These are phyloP conservation scores for Lophotriccus pileatus DNA, from an alignment of 2,797 vertebrate genomes.

Conservation along the genomic window DNA sequence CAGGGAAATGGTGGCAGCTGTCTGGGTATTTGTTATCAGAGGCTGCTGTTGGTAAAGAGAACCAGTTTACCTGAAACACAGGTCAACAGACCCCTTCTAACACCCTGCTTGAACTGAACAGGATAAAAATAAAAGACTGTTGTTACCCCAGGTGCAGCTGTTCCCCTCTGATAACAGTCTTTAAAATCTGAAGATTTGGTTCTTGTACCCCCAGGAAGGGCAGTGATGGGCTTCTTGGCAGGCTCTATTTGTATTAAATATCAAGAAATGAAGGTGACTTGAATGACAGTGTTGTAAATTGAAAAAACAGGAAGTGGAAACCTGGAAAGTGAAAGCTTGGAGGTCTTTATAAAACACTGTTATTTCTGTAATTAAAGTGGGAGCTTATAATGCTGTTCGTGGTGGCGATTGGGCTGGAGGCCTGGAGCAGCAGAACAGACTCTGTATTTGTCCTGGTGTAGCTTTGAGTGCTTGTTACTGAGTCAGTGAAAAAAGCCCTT, in stretches of 20 bases:
- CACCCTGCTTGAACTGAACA: not conserved
- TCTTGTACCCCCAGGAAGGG: not conserved
- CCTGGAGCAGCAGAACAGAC: not conserved
- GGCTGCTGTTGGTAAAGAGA: not conserved
- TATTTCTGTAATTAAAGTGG: not conserved
- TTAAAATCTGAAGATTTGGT: not conserved
- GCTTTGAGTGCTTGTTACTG: accelerated
- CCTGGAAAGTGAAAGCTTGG: not conserved
- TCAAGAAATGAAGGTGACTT: not conserved
- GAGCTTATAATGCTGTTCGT: not conserved
- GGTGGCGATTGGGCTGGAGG: not conserved
- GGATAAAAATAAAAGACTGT: not conserved
- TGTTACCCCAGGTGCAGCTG: not conserved
- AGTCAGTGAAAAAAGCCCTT: not conserved
- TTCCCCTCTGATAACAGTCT: not conserved
- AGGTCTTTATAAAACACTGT: not conserved
- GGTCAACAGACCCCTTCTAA: not conserved
- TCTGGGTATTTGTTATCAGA: not conserved
- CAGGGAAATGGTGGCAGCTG: not conserved
- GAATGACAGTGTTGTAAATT: not conserved
- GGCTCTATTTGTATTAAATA: not conserved
- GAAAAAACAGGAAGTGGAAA: not conserved
- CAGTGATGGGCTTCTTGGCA: not conserved
- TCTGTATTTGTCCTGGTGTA: not conserved
- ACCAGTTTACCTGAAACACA: not conserved